These are phyloP conservation scores for Palaemon carinicauda DNA, from an alignment of 1,140 invertebrate species.

Conservation along the genomic window DNA sequence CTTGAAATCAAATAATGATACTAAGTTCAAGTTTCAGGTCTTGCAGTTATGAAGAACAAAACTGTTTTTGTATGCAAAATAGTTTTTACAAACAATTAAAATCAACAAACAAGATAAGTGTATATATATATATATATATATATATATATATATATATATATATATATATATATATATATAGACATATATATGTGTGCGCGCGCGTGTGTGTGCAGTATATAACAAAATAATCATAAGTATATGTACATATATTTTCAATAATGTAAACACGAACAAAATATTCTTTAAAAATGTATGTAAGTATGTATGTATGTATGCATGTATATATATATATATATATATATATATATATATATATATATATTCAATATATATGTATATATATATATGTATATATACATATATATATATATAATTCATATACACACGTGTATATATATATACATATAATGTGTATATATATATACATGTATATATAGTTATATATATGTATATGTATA, in stretches of 20 bases:
- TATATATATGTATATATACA: conserved; percentile 7
- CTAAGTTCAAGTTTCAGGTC: too few relatives aligned
- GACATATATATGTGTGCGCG: too few relatives aligned
- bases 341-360: conserved; percentile 14
- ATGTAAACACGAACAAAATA: too few relatives aligned
- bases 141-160: conserved; percentile 14
- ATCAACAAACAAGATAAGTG: neutral
- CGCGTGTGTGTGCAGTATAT: too few relatives aligned
- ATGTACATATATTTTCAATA: too few relatives aligned
- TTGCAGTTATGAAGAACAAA: too few relatives aligned
- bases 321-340: conserved; percentile 3
- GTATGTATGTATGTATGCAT: neutral
- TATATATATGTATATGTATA: neutral
- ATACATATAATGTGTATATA: neutral
- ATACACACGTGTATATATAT: neutral
- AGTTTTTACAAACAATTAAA: too few relatives aligned
- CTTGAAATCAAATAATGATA: too few relatives aligned
- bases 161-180: conserved; percentile 6
- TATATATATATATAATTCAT: conserved; percentile 3
- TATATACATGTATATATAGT: neutral
- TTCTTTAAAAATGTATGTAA: conserved; percentile 2
- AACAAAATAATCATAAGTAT: too few relatives aligned
- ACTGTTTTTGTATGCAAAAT: too few relatives aligned
- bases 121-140: conserved; percentile 16
- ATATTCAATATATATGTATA: conserved; percentile 10